phyloP scores from a whole-genome alignment of 2,797 vertebrate species.

The Peromyscus aztecus region DNA sequence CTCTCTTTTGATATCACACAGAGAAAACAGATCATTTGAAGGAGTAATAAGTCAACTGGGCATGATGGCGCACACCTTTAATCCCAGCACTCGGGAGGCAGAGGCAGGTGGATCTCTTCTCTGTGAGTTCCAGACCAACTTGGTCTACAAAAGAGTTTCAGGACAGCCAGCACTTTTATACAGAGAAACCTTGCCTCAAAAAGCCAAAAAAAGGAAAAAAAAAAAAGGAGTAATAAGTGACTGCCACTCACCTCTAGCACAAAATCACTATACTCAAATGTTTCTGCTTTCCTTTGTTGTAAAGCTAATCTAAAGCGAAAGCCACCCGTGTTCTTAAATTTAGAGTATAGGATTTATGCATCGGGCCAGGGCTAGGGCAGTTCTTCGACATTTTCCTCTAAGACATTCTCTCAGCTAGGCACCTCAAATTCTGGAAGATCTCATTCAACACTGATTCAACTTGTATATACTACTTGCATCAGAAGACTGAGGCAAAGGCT shows the following conservation, averaged over 20 bases:
- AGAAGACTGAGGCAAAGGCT: constrained; percentile 6
- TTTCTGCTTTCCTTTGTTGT: not conserved
- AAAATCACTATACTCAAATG: not conserved
- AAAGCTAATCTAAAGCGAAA: constrained; percentile 49
- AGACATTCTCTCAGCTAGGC: not conserved
- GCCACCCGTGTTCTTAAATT: constrained; percentile 23
- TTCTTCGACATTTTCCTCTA: not conserved
- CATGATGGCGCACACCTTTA: not conserved
- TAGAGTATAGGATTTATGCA: not conserved
- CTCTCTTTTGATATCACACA: not conserved
- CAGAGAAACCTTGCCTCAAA: not conserved
- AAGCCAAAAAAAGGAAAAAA: not conserved
- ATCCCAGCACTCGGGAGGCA: not conserved
- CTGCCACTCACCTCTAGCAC: not conserved
- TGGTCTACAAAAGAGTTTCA: not conserved
- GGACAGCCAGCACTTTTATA: not conserved
- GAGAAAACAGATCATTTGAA: constrained; percentile 9
- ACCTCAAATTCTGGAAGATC: not conserved
- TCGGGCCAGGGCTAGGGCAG: not conserved
- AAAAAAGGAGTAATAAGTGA: not conserved
- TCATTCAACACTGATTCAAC: not conserved
- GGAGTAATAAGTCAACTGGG: not conserved
- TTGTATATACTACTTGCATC: not conserved
- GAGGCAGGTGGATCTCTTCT: not conserved
- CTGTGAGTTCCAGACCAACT: not conserved